Conservation (phyloP, 2,797 vertebrate genomes). For the Enteromius afrohamiltoni region DNA sequence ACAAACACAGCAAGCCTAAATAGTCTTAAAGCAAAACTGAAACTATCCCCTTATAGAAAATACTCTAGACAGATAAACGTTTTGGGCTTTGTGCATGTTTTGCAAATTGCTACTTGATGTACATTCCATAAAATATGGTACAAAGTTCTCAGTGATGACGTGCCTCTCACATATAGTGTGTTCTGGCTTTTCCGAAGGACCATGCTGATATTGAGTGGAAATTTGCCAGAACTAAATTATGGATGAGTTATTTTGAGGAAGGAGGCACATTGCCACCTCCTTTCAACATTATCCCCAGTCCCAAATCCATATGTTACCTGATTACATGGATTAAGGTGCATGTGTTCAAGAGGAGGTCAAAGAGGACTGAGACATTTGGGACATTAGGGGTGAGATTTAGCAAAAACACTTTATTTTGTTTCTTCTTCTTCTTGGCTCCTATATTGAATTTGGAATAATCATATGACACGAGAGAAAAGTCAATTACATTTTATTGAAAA, state of each 20-base stretch:
- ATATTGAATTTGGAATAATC: background rate
- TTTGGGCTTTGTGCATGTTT: background rate
- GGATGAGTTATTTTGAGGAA: conserved; percentile 99
- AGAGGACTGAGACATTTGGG: conserved; percentile 87
- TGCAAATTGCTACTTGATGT: background rate
- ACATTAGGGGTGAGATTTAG: conserved; percentile 86
- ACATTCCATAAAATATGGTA: background rate
- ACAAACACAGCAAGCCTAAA: background rate
- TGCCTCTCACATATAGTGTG: background rate
- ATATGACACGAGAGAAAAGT: background rate
- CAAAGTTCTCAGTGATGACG: background rate
- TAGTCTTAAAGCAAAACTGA: background rate
- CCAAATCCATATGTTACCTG: conserved; percentile 92
- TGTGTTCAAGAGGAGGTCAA: conserved; percentile 81
- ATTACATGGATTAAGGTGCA: conserved; percentile 85
- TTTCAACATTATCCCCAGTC: conserved; percentile 96
- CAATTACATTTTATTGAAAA: background rate
- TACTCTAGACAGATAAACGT: background rate
- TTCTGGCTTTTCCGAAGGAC: conserved; percentile 79
- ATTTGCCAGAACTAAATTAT: conserved; percentile 97
- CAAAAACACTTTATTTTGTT: background rate
- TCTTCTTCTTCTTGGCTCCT: background rate
- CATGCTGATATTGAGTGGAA: conserved; percentile 99
- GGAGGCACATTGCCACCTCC: conserved; percentile 94
- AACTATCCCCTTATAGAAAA: background rate